These are phyloP conservation scores for Aphelinus certus DNA, from an alignment of 1,140 invertebrate species.

Conservation along the genomic window DNA sequence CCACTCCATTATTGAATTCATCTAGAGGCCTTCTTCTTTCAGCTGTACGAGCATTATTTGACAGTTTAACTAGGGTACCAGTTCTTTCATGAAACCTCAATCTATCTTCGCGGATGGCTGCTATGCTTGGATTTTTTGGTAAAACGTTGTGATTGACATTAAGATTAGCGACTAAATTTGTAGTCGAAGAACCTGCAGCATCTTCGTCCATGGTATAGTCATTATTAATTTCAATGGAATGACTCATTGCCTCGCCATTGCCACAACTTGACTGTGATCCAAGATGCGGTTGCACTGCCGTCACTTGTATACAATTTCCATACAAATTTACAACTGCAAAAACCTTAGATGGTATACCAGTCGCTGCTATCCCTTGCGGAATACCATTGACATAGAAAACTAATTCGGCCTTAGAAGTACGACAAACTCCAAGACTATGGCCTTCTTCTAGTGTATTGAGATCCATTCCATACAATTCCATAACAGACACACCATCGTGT, in stretches of 20 bases:
- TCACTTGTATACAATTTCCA: slow-evolving; percentile 91
- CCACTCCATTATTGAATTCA: slow-evolving; percentile 94
- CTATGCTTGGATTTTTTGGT: slow-evolving; percentile 58
- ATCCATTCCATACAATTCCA: slow-evolving; percentile 87
- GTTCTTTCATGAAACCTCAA: slow-evolving; percentile 89
- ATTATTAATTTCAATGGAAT: slow-evolving; percentile 57
- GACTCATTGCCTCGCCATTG: slow-evolving; percentile 47
- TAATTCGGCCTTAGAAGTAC: slow-evolving; percentile 81
- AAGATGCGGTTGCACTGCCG: slow-evolving; percentile 64
- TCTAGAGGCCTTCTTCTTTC: slow-evolving; percentile 87
- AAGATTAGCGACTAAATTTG: slow-evolving; percentile 61
- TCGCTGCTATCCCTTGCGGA: slow-evolving; percentile 86
- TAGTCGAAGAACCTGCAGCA: slow-evolving; percentile 56
- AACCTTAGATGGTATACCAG: slow-evolving; percentile 77
- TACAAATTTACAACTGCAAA: slow-evolving; percentile 92
- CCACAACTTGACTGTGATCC: slow-evolving; percentile 40
- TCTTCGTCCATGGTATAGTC: slow-evolving; percentile 55
- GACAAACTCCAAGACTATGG: slow-evolving; percentile 84
- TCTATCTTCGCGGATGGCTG: slow-evolving; percentile 68
- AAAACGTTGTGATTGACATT: slow-evolving; percentile 65
- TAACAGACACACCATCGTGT: slow-evolving; percentile 80
- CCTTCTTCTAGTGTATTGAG: slow-evolving; percentile 86
- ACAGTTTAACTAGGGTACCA: slow-evolving; percentile 89
- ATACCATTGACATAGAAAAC: slow-evolving; percentile 91
- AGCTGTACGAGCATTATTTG: slow-evolving; percentile 83